Evolutionary conservation across 1,140 invertebrate genomes (phyloP).

Genomic region (Frieseomelitta varia): DNA sequence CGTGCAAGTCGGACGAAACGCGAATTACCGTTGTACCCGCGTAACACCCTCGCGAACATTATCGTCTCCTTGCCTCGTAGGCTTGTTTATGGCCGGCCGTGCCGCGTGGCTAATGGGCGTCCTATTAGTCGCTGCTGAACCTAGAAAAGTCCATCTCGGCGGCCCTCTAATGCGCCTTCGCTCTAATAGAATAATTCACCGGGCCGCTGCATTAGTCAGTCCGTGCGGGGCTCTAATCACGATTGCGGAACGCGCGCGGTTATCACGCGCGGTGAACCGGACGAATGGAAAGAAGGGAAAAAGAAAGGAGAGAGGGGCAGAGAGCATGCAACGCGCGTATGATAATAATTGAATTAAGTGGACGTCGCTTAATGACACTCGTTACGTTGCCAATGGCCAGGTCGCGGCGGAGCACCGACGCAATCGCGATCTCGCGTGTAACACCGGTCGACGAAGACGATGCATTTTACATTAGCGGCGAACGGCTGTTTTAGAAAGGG

Average conservation of each 20-base stretch:
- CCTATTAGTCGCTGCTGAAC: conserved; percentile 60
- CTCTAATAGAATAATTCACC: conserved; percentile 67
- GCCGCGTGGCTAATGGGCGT: conserved; percentile 58
- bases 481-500: neutral
- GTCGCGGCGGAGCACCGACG: conserved; percentile 28
- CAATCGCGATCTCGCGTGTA: conserved; percentile 49
- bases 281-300: neutral
- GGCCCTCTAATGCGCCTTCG: conserved; percentile 59
- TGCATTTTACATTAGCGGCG: conserved; percentile 42
- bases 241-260: conserved; percentile 60
- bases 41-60: conserved; percentile 50
- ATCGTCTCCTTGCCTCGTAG: conserved; percentile 50
- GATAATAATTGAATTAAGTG: conserved; percentile 69
- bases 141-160: conserved; percentile 54
- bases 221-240: conserved; percentile 58
- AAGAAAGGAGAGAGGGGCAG: neutral
- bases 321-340: conserved; percentile 23
- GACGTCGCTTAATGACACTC: conserved; percentile 67
- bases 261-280: neutral
- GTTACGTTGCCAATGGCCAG: conserved; percentile 56
- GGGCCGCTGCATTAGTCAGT: conserved; percentile 60
- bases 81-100: conserved; percentile 55
- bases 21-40: conserved; percentile 55
- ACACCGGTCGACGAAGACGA: conserved; percentile 2
- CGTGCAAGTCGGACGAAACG: conserved; percentile 37